Conservation (phyloP, 2,888 invertebrate species). For the Cephus rjabovi region DNA sequence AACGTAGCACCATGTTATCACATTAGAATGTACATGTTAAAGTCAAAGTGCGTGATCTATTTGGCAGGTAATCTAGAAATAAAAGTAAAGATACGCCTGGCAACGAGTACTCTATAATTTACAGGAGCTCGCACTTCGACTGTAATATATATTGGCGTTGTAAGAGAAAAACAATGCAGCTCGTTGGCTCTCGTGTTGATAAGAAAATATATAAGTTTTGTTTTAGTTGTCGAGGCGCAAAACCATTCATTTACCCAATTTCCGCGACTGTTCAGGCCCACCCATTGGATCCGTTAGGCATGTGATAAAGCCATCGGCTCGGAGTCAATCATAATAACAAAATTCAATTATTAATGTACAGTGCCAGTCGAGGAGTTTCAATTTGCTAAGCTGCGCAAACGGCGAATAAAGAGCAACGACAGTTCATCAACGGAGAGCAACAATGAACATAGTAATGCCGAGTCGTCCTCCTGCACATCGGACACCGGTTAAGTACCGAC, state of each 20-base stretch:
- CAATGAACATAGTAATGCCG: constrained; percentile 61
- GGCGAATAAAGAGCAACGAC: constrained; percentile 62
- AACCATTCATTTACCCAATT: constrained; percentile 29
- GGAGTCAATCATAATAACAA: constrained; percentile 35
- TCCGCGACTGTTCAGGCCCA: neutral
- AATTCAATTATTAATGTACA: constrained; percentile 52
- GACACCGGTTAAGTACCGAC: constrained; percentile 50
- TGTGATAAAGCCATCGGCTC: constrained; percentile 10
- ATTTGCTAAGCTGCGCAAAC: constrained; percentile 62
- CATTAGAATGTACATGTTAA: constrained; percentile 44
- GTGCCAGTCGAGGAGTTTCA: constrained; percentile 65
- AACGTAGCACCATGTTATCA: neutral
- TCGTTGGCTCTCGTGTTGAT: neutral
- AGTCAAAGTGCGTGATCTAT: constrained; percentile 36
- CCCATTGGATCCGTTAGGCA: neutral
- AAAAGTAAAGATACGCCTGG: constrained; percentile 2
- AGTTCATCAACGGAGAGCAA: constrained; percentile 64
- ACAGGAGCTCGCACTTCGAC: constrained; percentile 28
- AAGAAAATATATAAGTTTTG: constrained; percentile 38
- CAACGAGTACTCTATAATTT: neutral
- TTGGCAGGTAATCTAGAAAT: neutral
- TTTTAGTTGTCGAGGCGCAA: constrained; percentile 32
- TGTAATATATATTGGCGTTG: constrained; percentile 36
- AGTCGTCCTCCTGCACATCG: constrained; percentile 60
- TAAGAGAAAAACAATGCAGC: constrained; percentile 21